Conservation (phyloP, 2,888 invertebrate species). For the Sicus ferrugineus region DNA sequence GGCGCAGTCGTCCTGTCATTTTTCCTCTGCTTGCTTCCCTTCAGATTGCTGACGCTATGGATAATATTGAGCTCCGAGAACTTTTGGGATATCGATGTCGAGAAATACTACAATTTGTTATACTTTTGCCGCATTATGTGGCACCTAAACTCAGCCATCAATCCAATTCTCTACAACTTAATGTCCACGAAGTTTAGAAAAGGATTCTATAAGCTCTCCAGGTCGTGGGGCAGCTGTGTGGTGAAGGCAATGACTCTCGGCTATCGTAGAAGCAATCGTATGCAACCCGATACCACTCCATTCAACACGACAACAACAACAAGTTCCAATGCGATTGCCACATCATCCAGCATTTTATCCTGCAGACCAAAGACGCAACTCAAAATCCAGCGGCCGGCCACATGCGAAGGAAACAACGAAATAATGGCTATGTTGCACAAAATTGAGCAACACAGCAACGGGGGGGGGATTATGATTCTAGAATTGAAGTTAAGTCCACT, state of each 20-base stretch:
- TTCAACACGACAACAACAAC: slow-evolving; percentile 69
- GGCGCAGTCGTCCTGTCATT: slow-evolving; percentile 87
- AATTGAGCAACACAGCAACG: slow-evolving; percentile 14
- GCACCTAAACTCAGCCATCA: slow-evolving; percentile 88
- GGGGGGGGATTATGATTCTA: too few species aligned
- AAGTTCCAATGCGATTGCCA: slow-evolving; percentile 60
- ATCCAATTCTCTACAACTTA: slow-evolving; percentile 90
- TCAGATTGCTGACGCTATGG: slow-evolving; percentile 83
- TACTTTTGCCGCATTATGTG: slow-evolving; percentile 87
- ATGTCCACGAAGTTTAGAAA: slow-evolving; percentile 91
- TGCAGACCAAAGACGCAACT: slow-evolving; percentile 66
- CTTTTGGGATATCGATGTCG: slow-evolving; percentile 74
- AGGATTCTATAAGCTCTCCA: slow-evolving; percentile 73
- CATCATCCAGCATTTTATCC: slow-evolving; percentile 70
- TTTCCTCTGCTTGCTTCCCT: slow-evolving; percentile 87
- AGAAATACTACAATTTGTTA: slow-evolving; percentile 82
- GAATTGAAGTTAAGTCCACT: too few species aligned
- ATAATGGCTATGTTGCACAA: slow-evolving; percentile 56
- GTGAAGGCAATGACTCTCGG: slow-evolving; percentile 47
- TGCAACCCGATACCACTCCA: slow-evolving; percentile 32
- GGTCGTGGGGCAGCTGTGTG: slow-evolving; percentile 40
- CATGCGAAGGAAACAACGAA: slow-evolving; percentile 53
- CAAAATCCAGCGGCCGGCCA: slow-evolving; percentile 54
- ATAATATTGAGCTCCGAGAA: slow-evolving; percentile 80
- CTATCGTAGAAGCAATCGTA: slow-evolving; percentile 40